Conservation (phyloP, 2,113 vertebrate species). For the Hirundichthys speculiger region DNA sequence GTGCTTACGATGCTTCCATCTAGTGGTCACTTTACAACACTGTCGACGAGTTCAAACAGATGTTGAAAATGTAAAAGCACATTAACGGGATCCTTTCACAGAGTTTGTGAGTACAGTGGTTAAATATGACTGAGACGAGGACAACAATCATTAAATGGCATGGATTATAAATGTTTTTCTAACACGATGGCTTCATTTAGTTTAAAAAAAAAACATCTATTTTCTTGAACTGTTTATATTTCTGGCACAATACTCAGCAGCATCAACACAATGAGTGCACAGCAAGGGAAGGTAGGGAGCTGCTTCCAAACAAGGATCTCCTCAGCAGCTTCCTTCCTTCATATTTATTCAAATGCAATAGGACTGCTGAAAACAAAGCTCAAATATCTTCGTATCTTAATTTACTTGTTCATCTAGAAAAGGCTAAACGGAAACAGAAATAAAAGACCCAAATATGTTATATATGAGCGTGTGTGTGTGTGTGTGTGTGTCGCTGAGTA, state of each 20-base stretch:
- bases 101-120: too few species aligned
- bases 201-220: constrained; percentile 18
- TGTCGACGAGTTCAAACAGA: constrained; percentile 6
- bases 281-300: constrained; percentile 14
- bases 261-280: constrained; percentile 25
- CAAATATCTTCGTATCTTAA: neutral
- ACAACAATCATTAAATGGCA: constrained; percentile 1
- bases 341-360: constrained; percentile 12
- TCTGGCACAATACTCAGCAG: constrained; percentile 2
- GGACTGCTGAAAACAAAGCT: neutral
- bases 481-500: too few species aligned
- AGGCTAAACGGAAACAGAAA: too few species aligned
- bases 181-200: constrained; percentile 43
- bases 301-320: constrained; percentile 12
- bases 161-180: constrained; percentile 12
- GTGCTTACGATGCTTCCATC: constrained; percentile 78
- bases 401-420: too few species aligned
- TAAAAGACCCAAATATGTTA: too few species aligned
- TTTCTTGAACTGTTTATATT: constrained; percentile 18
- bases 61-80: neutral
- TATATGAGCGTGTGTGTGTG: too few species aligned
- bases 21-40: constrained; percentile 69
- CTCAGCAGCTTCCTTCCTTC: constrained; percentile 9
- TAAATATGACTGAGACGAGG: constrained; percentile 1
- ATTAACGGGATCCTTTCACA: neutral